Evolutionary conservation across 2,888 invertebrate genomes (phyloP).

Genomic region (Harpagoxenus sublaevis): DNA sequence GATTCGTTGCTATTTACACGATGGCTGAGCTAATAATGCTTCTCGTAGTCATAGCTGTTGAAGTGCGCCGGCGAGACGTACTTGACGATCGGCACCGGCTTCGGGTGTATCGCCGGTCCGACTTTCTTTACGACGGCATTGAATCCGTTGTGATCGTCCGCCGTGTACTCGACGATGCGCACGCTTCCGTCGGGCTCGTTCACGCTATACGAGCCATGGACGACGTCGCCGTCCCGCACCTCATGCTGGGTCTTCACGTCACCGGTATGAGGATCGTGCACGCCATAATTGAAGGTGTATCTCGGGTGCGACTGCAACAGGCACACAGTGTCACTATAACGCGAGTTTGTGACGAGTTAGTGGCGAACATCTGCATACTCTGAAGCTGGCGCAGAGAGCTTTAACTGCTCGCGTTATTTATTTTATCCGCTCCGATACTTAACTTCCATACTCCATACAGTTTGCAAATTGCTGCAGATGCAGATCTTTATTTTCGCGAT

Average conservation of each 20-base stretch:
- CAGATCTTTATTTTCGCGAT: no score
- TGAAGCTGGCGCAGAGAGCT: not conserved
- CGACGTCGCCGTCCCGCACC: constrained; percentile 84
- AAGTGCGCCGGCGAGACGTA: constrained; percentile 80
- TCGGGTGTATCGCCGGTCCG: constrained; percentile 82
- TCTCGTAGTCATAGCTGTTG: constrained; percentile 79
- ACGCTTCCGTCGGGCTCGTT: constrained; percentile 85
- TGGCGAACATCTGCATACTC: not conserved
- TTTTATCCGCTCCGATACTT: not conserved
- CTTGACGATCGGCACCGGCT: constrained; percentile 79
- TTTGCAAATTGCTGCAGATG: no score
- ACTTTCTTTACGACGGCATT: constrained; percentile 85
- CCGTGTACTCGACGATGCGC: constrained; percentile 84
- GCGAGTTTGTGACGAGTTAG: not conserved
- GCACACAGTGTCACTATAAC: not conserved
- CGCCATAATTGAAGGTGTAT: constrained; percentile 84
- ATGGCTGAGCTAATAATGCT: constrained; percentile 71
- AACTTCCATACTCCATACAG: no score
- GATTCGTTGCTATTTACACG: constrained; percentile 29
- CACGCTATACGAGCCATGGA: constrained; percentile 84
- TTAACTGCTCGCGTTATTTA: not conserved
- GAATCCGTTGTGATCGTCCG: constrained; percentile 84
- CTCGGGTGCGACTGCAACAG: constrained; percentile 82
- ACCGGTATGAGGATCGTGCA: constrained; percentile 84
- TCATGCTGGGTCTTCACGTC: constrained; percentile 85